Base-by-base conservation (phyloP, 2,113 vertebrate species). In the Thinocorus orbignyianus region DNA sequence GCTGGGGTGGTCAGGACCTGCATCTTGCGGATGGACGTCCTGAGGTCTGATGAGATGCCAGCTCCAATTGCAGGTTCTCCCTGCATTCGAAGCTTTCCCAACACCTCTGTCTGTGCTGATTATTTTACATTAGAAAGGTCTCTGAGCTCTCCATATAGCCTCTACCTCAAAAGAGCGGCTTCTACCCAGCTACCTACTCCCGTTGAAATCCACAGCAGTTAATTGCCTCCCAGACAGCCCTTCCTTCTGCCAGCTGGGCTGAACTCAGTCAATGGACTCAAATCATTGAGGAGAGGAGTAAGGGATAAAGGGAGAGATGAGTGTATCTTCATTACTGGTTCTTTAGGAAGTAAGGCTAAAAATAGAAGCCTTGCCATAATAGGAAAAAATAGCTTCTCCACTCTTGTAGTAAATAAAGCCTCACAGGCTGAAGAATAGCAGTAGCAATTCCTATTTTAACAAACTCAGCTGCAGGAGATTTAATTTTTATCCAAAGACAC, bases 401-500 rank as follows among this genome's bases (percentile, higher is more conserved):
- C 46, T 82, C 87, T 17, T 20, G 9, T 42, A 94, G 74, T 94
- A 96, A 96, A 94, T 61, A 91, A 92, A 87, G 20, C 66, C 82
- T 77, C 58, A 23, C 25, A 73, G 81, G 74, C 94, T 73, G 70
- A 92, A 57, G 48, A 92, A 81, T 17, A 90, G 81, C 73, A 90
- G 35, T 73, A 94, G 82, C 78, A 84, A 89, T 83, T 92, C 93
- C 85, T 96, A 58, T 86, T 94, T 90, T 82, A 96, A 66, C 71
- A 90, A 73, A 88, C 76, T 79, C 81, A 39, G 58, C 71, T 79
- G 46, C 62, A 66, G 71, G 37, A 85, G 68, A 82, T 73, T 76
- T 90, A 77, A 80, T 95, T 97, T 96, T 96, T 92, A 94, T 80
- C 87, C 60, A 58, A 94, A 92, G 79, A 76, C 84, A 69, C 54